Evolutionary conservation across 2,113 vertebrate genomes (phyloP).

Genomic region (Patagioenas fasciata): DNA sequence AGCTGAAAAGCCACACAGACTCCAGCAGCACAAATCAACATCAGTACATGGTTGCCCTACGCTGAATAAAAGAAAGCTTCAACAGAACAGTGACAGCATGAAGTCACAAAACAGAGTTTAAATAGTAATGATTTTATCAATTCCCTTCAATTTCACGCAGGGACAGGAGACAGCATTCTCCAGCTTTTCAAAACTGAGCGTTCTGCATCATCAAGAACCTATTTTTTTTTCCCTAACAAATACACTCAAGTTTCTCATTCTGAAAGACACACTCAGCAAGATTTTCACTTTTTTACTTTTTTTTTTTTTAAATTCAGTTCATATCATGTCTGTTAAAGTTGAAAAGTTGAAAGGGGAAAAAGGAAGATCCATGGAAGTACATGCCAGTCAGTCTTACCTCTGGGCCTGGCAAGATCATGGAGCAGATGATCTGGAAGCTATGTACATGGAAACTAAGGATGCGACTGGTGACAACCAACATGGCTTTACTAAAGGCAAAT

Average conservation of each 20-base stretch:
- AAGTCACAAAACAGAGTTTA: neutral
- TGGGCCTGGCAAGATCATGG: too few species aligned
- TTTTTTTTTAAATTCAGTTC: neutral
- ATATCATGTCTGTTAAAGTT: too few species aligned
- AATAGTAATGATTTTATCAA: neutral
- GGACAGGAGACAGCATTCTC: neutral
- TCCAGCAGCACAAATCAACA: neutral
- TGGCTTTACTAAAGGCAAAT: too few species aligned
- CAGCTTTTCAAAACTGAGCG: neutral
- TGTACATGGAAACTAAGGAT: too few species aligned
- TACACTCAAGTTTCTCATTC: neutral
- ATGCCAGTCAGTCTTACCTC: too few species aligned
- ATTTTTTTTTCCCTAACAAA: neutral
- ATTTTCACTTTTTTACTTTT: neutral
- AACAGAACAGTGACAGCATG: neutral
- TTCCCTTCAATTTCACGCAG: neutral
- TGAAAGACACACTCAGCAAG: neutral
- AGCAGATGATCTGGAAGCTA: too few species aligned
- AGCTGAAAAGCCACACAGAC: constrained; percentile 14
- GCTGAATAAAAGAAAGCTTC: neutral
- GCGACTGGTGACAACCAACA: too few species aligned
- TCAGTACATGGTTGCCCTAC: neutral
- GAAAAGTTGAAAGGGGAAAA: too few species aligned
- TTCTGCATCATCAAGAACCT: neutral
- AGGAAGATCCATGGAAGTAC: too few species aligned